Conservation (phyloP, 2,888 invertebrate genomes). For the Elysia crispata region DNA sequence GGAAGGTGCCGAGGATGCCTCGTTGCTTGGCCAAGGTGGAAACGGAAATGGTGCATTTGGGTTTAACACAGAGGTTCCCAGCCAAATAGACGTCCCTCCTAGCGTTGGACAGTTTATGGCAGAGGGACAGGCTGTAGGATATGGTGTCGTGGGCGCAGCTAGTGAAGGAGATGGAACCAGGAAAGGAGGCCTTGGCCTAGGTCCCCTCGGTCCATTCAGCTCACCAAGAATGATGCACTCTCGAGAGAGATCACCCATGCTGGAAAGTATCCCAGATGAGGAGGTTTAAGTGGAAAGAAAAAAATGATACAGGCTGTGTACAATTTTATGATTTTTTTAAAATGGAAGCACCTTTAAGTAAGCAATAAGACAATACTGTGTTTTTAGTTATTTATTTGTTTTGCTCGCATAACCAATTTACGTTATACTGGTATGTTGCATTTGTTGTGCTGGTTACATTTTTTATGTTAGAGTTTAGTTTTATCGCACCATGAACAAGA, state of each 20-base stretch:
- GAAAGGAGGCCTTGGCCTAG: conserved; percentile 15
- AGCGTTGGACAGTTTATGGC: no score
- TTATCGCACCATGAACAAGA: no score
- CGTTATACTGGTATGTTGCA: no score
- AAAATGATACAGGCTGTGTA: background rate
- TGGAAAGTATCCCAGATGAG: conserved; percentile 56
- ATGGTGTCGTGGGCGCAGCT: conserved; percentile 25
- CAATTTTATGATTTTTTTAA: background rate
- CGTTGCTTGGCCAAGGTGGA: conserved; percentile 19
- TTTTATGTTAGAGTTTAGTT: no score
- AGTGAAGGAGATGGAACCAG: conserved; percentile 20
- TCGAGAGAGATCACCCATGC: conserved; percentile 52
- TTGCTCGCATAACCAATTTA: no score
- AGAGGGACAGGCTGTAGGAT: no score
- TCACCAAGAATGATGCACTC: conserved; percentile 22
- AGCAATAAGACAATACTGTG: background rate
- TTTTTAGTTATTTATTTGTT: background rate
- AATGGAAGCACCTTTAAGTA: background rate
- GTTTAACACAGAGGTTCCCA: background rate
- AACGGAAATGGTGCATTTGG: background rate
- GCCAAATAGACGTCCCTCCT: no score
- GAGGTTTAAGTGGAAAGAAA: background rate
- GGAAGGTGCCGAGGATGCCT: conserved; percentile 29
- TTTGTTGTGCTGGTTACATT: no score
- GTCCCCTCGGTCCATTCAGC: background rate